Conservation (phyloP, 2,113 vertebrate species). For the Pteruthius melanotis region DNA sequence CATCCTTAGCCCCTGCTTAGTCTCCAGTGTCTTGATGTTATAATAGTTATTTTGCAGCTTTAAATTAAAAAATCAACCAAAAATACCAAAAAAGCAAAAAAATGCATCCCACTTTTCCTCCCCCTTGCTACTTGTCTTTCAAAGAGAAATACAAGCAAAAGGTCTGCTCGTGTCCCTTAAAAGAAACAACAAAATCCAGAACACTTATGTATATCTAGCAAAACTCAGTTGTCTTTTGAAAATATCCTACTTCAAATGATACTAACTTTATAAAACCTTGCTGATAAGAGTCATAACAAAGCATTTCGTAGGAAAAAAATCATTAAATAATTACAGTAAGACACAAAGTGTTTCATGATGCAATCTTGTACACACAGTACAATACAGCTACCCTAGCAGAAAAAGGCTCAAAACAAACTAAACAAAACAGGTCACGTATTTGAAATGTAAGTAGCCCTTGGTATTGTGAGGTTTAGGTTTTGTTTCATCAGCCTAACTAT, state of each 20-base stretch:
- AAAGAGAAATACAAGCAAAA: neutral
- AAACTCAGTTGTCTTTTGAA: neutral
- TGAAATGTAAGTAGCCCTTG: neutral
- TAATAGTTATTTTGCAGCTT: neutral
- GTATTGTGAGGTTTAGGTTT: neutral
- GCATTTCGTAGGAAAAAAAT: neutral
- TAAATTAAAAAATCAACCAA: neutral
- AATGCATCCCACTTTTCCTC: neutral
- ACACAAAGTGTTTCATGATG: neutral
- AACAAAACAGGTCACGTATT: neutral
- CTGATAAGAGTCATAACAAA: neutral
- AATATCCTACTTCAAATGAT: neutral
- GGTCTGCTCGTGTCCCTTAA: neutral
- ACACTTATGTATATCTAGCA: accelerated
- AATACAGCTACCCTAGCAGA: neutral
- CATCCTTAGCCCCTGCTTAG: neutral
- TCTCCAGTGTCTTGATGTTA: neutral
- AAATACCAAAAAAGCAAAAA: neutral
- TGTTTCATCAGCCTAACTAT: neutral
- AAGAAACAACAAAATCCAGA: neutral
- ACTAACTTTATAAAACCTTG: neutral
- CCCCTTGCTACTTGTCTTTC: neutral
- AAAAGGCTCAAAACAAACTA: neutral
- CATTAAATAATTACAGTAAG: neutral
- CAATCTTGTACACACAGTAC: neutral